Evolutionary conservation across 2,113 vertebrate genomes (phyloP).

Genomic region (Amphiprion percula): DNA sequence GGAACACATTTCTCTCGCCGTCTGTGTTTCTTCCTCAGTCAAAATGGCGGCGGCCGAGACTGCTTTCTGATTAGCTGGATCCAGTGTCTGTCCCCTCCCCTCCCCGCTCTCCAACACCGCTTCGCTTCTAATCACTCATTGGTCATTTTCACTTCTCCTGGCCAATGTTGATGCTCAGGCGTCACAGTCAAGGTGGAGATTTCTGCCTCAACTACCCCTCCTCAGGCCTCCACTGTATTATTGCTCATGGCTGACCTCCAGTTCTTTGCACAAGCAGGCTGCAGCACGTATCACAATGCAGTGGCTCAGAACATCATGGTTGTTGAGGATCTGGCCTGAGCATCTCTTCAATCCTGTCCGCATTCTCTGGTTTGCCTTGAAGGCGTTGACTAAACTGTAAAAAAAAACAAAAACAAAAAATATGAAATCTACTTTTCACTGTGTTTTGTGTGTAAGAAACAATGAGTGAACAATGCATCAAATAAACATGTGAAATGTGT

Average conservation of each 20-base stretch:
- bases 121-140: slow-evolving; percentile 56
- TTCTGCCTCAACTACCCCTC: neutral
- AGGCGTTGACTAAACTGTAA: no score
- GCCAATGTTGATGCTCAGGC: slow-evolving; percentile 18
- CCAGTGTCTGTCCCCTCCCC: slow-evolving; percentile 6
- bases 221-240: slow-evolving; percentile 15
- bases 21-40: slow-evolving; percentile 7
- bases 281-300: neutral
- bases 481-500: neutral
- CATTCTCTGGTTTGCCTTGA: no score
- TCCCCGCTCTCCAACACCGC: slow-evolving; percentile 16
- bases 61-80: slow-evolving; percentile 44
- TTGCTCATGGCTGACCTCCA: slow-evolving; percentile 39
- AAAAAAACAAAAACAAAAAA: no score
- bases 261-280: neutral
- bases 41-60: slow-evolving; percentile 49
- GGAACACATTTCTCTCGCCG: slow-evolving; percentile 18
- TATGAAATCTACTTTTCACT: neutral
- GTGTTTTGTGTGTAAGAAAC: neutral
- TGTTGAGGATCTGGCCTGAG: neutral
- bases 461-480: neutral
- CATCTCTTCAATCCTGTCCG: neutral
- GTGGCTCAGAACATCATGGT: neutral
- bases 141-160: slow-evolving; percentile 33
- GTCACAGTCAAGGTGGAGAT: slow-evolving; percentile 51